These are phyloP conservation scores for Orchestia grillus DNA, from an alignment of 1,140 invertebrate genomes.

Conservation along the genomic window DNA sequence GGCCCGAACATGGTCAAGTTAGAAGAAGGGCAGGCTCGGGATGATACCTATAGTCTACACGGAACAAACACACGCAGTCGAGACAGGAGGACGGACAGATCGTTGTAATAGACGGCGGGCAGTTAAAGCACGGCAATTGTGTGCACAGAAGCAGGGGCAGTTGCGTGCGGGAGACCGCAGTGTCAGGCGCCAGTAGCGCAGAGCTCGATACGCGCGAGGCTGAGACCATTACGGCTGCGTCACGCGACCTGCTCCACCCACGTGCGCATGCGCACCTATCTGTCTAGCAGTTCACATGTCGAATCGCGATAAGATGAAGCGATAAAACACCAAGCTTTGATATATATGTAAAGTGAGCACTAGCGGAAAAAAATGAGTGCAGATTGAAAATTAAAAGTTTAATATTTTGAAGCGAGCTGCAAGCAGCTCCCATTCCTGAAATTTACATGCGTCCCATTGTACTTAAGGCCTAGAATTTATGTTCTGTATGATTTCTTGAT, in stretches of 20 bases:
- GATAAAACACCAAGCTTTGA: neutral
- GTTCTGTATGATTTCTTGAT: no score
- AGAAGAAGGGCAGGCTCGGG: neutral
- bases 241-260: neutral
- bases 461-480: no score
- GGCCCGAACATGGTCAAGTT: neutral
- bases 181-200: neutral
- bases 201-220: constrained; percentile 10
- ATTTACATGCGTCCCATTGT: no score
- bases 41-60: neutral
- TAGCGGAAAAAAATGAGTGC: neutral
- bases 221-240: neutral
- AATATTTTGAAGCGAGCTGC: no score
- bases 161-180: neutral
- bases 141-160: neutral
- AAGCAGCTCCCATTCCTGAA: no score
- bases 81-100: neutral
- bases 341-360: neutral
- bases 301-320: no score
- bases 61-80: neutral
- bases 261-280: no score
- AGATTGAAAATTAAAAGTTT: neutral
- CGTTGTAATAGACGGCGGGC: neutral
- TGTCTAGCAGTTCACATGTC: neutral
- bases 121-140: neutral